A percentile compares a stretch with the other conserved stretches of the same genome.
These are phyloP conservation scores for Rhipidura dahli DNA, from an alignment of 2,113 vertebrate species.

Conservation along the genomic window DNA sequence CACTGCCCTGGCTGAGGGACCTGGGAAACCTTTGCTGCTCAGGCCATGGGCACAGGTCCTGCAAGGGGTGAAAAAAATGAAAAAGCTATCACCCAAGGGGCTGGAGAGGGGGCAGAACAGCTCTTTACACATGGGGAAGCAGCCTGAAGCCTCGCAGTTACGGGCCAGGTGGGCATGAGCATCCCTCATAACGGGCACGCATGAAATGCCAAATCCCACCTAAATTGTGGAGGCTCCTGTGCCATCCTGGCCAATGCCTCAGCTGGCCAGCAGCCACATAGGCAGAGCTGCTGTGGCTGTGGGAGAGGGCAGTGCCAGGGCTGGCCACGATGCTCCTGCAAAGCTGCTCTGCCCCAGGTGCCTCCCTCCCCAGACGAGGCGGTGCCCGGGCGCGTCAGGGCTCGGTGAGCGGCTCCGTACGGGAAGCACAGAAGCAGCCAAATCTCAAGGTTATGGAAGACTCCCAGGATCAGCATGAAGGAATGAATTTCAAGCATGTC, in stretches of 20 bases:
- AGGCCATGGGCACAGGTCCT: not conserved
- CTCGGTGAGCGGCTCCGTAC: rapidly evolving
- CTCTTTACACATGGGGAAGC: not conserved
- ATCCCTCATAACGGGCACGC: rapidly evolving
- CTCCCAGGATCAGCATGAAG: constrained; percentile 1
- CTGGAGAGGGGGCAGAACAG: not conserved
- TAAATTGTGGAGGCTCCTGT: not conserved
- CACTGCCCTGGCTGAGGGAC: not conserved
- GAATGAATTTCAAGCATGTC: not conserved
- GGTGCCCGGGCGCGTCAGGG: rapidly evolving
- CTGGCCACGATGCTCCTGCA: rapidly evolving
- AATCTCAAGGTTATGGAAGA: constrained; percentile 34
- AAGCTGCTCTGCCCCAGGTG: rapidly evolving
- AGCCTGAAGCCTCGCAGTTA: not conserved
- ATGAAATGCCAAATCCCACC: not conserved
- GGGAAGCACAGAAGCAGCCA: not conserved
- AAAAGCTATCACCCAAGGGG: not conserved
- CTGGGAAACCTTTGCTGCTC: not conserved
- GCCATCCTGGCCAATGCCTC: rapidly evolving
- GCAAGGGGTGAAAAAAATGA: not conserved
- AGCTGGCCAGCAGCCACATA: rapidly evolving
- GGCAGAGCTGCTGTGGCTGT: not conserved
- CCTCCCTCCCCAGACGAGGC: rapidly evolving
- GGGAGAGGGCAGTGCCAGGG: not conserved
- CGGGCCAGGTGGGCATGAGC: rapidly evolving